phyloP scores from a whole-genome alignment of 2,113 vertebrate species.

The Ariopsis seemanni region DNA sequence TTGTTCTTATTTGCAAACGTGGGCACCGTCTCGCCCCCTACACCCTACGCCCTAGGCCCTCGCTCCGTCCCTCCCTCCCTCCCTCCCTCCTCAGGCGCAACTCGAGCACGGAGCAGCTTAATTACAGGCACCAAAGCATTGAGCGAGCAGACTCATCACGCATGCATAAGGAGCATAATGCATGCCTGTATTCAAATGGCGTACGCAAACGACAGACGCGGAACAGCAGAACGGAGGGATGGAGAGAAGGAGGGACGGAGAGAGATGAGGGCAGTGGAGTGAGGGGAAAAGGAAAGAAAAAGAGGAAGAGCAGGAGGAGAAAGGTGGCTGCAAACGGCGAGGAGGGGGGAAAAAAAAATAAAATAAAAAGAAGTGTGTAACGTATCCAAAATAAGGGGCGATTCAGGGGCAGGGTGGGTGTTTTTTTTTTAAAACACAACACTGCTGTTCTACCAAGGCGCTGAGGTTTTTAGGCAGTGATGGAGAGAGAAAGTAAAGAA shows the following conservation, averaged over 20 bases:
- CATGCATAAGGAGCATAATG: constrained; percentile 70
- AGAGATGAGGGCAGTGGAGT: constrained; percentile 5
- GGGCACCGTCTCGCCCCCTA: constrained; percentile 36
- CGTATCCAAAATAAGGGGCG: not conserved
- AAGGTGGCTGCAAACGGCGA: not conserved
- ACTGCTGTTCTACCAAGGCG: not conserved
- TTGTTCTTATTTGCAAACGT: constrained; percentile 57
- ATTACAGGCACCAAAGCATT: constrained; percentile 75
- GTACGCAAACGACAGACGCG: constrained; percentile 1
- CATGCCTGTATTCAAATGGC: constrained; percentile 73
- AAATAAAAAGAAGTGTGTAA: not conserved
- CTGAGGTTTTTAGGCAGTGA: not conserved
- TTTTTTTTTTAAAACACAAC: not conserved
- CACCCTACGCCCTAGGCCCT: constrained; percentile 45
- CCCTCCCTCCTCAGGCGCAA: constrained; percentile 63
- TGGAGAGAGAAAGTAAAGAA: not conserved
- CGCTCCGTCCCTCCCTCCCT: constrained; percentile 35
- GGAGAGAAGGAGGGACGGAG: constrained; percentile 4
- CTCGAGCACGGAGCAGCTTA: constrained; percentile 74
- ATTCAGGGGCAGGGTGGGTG: no score
- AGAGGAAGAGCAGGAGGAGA: not conserved
- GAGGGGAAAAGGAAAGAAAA: not conserved
- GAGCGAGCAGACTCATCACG: constrained; percentile 73
- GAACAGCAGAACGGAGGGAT: constrained; percentile 23
- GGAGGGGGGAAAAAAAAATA: not conserved